A percentile compares a stretch with the other conserved stretches of the same genome.
Evolutionary conservation across 1,140 invertebrate genomes (phyloP).

Genomic region (Cherax quadricarinatus): DNA sequence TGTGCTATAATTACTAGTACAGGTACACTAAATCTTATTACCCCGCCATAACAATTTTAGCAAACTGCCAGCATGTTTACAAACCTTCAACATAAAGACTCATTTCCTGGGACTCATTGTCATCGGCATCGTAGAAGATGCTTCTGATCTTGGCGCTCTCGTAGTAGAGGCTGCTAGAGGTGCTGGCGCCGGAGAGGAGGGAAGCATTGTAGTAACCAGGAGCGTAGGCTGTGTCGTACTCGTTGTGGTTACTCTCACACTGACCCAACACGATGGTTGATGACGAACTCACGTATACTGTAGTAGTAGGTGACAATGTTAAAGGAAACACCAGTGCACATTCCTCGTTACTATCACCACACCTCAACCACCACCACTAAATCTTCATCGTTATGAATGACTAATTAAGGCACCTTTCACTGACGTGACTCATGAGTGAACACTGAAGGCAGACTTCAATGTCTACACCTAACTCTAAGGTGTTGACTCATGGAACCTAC

Average conservation of each 20-base stretch:
- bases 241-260: conserved; percentile 8
- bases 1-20: too few species aligned
- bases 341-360: too few species aligned
- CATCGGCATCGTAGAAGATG: conserved; percentile 71
- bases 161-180: conserved; percentile 68
- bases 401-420: too few species aligned
- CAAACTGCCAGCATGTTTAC: not conserved
- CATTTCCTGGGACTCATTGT: conserved; percentile 72
- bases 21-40: too few species aligned
- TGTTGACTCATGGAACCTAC: too few species aligned
- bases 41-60: too few species aligned
- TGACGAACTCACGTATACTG: conserved; percentile 73
- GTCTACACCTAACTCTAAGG: too few species aligned
- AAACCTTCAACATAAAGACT: conserved; percentile 70
- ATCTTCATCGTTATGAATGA: too few species aligned
- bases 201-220: conserved; percentile 72
- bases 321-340: too few species aligned
- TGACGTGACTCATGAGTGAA: too few species aligned
- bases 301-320: not conserved
- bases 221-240: conserved; percentile 70
- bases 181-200: conserved; percentile 42
- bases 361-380: too few species aligned
- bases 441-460: too few species aligned
- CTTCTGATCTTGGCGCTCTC: conserved; percentile 73
- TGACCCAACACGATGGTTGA: conserved; percentile 68